Percentiles rank a stretch among this genome's conserved stretches.
phyloP scores from a whole-genome alignment of 2,888 invertebrate species.

The Metacarcinus magister region DNA sequence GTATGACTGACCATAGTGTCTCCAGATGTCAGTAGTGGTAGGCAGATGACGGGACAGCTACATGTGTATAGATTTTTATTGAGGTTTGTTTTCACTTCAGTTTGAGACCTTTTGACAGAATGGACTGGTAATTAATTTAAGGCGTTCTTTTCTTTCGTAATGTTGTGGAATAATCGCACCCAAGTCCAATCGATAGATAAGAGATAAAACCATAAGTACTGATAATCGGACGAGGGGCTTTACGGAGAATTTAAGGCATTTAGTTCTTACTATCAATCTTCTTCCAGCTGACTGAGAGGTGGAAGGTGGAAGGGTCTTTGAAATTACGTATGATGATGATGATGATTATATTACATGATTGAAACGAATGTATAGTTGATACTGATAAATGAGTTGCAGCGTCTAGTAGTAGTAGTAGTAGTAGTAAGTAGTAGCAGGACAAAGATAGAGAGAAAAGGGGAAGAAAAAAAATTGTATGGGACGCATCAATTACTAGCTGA shows the following conservation, averaged over 20 bases:
- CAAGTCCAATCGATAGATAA: background rate
- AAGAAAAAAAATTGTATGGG: background rate
- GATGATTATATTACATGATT: background rate
- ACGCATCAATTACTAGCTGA: background rate
- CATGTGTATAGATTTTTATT: background rate
- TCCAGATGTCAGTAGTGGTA: background rate
- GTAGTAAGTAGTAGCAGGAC: conserved; percentile 42
- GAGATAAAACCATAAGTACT: background rate
- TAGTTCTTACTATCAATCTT: background rate
- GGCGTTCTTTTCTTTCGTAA: background rate
- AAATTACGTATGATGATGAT: background rate
- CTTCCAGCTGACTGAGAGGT: background rate
- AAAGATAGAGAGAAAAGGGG: background rate
- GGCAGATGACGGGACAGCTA: too few relatives aligned
- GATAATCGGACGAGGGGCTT: background rate
- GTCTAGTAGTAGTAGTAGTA: conserved; percentile 43
- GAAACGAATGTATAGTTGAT: background rate
- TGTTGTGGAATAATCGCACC: background rate
- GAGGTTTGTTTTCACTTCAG: background rate
- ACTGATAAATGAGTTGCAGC: background rate
- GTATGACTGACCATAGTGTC: background rate
- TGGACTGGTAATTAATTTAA: background rate
- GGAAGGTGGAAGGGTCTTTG: background rate
- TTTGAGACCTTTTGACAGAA: background rate
- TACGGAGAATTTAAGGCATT: background rate